Evolutionary conservation across 1,140 invertebrate species (phyloP), one percentile per base, ranked within the genome.

Genomic region (Listronotus bonariensis): DNA sequence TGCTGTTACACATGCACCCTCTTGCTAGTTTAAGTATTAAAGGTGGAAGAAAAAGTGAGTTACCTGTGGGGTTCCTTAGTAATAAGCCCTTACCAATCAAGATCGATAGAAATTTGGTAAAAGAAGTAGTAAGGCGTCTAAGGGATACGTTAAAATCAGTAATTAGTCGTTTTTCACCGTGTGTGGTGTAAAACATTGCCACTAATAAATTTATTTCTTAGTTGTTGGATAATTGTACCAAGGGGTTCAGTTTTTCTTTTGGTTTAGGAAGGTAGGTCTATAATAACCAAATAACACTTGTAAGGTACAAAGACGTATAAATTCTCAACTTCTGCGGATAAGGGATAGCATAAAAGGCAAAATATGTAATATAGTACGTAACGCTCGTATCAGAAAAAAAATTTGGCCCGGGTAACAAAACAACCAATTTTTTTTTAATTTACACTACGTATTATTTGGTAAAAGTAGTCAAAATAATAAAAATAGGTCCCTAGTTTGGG

Each of bases 41-140:
- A 20, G 40, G 61, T 60, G 67, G 66, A 53, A 52, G 48, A 51
- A 31, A 12, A 55, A 42, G 18, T 69, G 81, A 77, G 60, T 80
- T 86, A 70, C 86, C 87, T 11, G 76, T 85, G n/a, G 87, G 87
- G 48, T 70, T 88, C 55, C 75, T 89, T 63, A 85, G 83, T 40
- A 69, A 88, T 49, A 80, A 84, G 66, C 82, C 85, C 17, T 76
- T 85, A 45, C 82, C 84, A 12, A 81, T 85, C 72, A 82, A 80
- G 74, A 69, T 82, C 8, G 86, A 87, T 76, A 79, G 80, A 51
- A 80, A 81, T 67, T 82, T 86, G 69, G 80, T 86, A 14, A 80
- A 81, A 26, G 84, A 83, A 45, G 82, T 85, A 12, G 80, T 87
- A 15, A 76, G 81, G 49, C 67, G 86, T 48, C 74, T 86, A 55